Percentiles rank a stretch among this genome's conserved stretches.
Conservation (phyloP, 1,140 invertebrate species). For the Delia radicum region DNA sequence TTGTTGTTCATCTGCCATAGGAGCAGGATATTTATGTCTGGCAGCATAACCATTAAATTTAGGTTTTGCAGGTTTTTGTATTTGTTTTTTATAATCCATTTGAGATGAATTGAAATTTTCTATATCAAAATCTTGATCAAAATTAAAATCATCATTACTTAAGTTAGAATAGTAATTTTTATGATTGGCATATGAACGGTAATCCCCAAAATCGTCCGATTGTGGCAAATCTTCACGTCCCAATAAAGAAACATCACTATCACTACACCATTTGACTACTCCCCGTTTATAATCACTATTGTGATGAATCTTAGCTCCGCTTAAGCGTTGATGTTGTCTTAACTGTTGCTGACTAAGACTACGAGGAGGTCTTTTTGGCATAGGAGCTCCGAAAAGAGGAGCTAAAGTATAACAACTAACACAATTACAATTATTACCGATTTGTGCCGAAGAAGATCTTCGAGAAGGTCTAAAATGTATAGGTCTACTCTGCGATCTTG, state of each 20-base stretch:
- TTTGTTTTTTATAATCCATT: slow-evolving; percentile 13
- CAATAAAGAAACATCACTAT: slow-evolving; percentile 51
- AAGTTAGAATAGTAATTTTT: slow-evolving; percentile 42
- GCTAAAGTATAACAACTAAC: slow-evolving; percentile 51
- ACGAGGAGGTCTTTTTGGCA: slow-evolving; percentile 43
- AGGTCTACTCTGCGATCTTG: neutral
- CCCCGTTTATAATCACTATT: slow-evolving; percentile 15
- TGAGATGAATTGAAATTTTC: neutral
- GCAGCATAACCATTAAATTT: neutral
- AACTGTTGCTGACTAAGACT: slow-evolving; percentile 51
- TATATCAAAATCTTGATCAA: slow-evolving; percentile 4
- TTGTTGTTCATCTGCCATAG: neutral
- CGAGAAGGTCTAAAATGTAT: neutral
- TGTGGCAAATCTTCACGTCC: slow-evolving; percentile 21
- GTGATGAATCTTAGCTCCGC: slow-evolving; percentile 38
- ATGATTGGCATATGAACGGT: neutral
- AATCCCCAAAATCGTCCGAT: neutral
- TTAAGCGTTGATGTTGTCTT: slow-evolving; percentile 45
- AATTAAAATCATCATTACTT: slow-evolving; percentile 31
- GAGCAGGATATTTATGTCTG: neutral
- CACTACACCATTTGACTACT: slow-evolving; percentile 52
- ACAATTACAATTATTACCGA: slow-evolving; percentile 39
- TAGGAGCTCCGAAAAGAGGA: slow-evolving; percentile 44
- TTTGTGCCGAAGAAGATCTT: neutral
- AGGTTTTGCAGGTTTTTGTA: neutral